A percentile compares a stretch with the other conserved stretches of the same genome.
These are phyloP conservation scores for Cyprinodon diabolis DNA, from an alignment of 2,797 vertebrate genomes.

Conservation along the genomic window DNA sequence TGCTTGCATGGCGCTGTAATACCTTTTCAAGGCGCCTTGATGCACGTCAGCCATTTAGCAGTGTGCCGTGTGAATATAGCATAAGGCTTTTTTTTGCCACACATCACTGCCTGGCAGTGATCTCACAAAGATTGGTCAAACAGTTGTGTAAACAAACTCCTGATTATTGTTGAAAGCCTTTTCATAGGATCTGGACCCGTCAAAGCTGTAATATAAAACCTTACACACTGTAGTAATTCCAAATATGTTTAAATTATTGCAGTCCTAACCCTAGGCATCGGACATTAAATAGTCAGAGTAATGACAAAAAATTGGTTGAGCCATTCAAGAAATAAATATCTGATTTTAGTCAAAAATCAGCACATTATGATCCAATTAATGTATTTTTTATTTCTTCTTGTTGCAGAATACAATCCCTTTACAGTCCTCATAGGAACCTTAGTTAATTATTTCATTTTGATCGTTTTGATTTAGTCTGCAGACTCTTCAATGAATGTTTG, in stretches of 20 bases:
- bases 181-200: too few species aligned
- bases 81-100: background rate
- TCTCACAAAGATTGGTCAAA: background rate
- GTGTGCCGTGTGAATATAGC: too few species aligned
- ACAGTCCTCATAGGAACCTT: background rate
- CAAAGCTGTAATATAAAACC: too few species aligned
- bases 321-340: background rate
- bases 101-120: background rate
- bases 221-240: too few species aligned
- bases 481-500: background rate
- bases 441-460: background rate
- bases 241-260: too few species aligned
- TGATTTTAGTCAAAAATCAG: background rate
- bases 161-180: too few species aligned
- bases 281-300: background rate
- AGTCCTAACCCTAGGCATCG: too few species aligned
- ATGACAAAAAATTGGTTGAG: too few species aligned
- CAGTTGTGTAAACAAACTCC: too few species aligned
- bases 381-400: background rate
- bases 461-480: background rate
- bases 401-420: background rate
- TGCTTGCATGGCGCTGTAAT: too few species aligned
- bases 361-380: background rate
- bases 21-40: too few species aligned
- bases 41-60: too few species aligned